These are phyloP conservation scores for Saguinus midas DNA, from an alignment of 2,113 vertebrate species.

Conservation along the genomic window DNA sequence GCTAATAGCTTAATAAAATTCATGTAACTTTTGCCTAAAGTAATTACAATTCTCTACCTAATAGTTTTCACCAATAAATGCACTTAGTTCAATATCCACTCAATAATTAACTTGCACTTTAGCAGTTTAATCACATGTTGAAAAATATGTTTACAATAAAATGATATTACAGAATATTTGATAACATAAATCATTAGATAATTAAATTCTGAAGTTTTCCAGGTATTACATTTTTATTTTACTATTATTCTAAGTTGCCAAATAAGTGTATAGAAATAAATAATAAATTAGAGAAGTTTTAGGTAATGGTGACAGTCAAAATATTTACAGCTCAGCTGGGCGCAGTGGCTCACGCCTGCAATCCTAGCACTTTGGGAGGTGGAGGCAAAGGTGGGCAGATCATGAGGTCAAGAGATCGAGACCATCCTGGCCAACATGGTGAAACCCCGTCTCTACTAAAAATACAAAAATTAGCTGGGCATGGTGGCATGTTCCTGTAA, in stretches of 20 bases:
- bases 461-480: too few species aligned
- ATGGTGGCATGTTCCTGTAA: too few species aligned
- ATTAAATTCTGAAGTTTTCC: slow-evolving; percentile 5
- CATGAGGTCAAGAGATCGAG: too few species aligned
- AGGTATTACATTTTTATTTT: slow-evolving; percentile 9
- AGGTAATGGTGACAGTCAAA: background rate
- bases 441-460: too few species aligned
- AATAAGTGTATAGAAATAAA: slow-evolving; percentile 35
- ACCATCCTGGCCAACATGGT: too few species aligned
- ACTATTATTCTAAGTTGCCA: background rate
- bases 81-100: background rate
- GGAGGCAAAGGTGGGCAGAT: too few species aligned
- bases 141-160: slow-evolving; percentile 32
- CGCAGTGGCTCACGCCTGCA: too few species aligned
- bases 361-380: too few species aligned
- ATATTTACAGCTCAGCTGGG: slow-evolving; percentile 3
- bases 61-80: background rate
- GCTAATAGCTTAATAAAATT: slow-evolving; percentile 79
- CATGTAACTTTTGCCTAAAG: slow-evolving; percentile 78
- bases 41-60: slow-evolving; percentile 72
- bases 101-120: background rate
- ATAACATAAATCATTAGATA: background rate
- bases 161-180: background rate
- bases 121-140: background rate
- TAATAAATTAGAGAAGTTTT: slow-evolving; percentile 32